Percentiles rank a stretch among this genome's conserved stretches.
phyloP scores from a whole-genome alignment of 2,888 invertebrate species.

The Meteorus cinctellus region DNA sequence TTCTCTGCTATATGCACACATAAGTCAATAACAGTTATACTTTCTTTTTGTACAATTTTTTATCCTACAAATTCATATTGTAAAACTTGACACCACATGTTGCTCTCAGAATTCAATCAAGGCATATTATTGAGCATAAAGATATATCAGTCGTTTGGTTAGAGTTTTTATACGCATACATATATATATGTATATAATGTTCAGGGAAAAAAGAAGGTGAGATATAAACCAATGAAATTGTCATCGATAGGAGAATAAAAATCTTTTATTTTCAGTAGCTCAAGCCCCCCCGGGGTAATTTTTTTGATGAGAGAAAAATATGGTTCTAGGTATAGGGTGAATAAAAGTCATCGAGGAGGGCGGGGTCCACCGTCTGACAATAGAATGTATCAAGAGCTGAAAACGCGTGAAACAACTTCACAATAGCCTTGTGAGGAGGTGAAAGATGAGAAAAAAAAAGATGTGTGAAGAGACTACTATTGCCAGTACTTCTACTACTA shows the following conservation, averaged over 20 bases:
- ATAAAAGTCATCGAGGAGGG: constrained; percentile 27
- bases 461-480: constrained; percentile 31
- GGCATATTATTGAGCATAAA: constrained; percentile 2
- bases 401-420: constrained; percentile 50
- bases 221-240: constrained; percentile 20
- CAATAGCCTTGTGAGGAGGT: constrained; percentile 45
- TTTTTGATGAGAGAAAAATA: constrained; percentile 10
- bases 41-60: constrained; percentile 3
- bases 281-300: background rate
- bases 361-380: constrained; percentile 28
- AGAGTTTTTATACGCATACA: constrained; percentile 10
- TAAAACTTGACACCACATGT: constrained; percentile 26
- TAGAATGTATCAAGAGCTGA: constrained; percentile 18
- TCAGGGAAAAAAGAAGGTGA: background rate
- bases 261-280: background rate
- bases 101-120: background rate
- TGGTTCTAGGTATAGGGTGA: background rate
- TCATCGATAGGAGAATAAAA: constrained; percentile 6
- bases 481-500: background rate
- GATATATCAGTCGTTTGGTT: constrained; percentile 1
- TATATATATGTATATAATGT: background rate
- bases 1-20: background rate
- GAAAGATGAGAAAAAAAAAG: constrained; percentile 45
- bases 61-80: background rate
- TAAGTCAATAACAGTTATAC: constrained; percentile 12